Conservation (phyloP, 1,140 invertebrate species). For the Condylostylus longicornis region DNA sequence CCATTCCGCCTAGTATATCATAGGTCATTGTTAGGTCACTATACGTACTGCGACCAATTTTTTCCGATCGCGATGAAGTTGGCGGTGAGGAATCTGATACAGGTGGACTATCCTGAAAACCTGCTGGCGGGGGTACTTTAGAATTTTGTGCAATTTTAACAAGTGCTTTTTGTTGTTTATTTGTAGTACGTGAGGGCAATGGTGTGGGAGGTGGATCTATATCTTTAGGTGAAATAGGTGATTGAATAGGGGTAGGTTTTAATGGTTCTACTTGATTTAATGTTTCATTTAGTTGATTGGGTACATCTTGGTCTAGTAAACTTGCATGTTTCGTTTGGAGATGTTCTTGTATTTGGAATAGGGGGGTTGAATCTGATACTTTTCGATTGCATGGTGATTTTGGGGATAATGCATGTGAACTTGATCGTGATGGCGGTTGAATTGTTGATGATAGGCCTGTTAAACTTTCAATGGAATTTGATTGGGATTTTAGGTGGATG, state of each 20-base stretch:
- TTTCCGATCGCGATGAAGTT: slow-evolving; percentile 40
- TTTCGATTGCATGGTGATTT: slow-evolving; percentile 32
- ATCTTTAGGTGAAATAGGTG: slow-evolving; percentile 30
- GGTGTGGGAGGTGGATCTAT: no score
- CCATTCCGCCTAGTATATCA: slow-evolving; percentile 59
- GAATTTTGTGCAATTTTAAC: slow-evolving; percentile 31
- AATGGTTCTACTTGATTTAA: not conserved
- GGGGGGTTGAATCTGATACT: slow-evolving; percentile 22
- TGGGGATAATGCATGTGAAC: no score
- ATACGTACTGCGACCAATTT: slow-evolving; percentile 29
- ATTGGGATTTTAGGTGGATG: slow-evolving; percentile 25
- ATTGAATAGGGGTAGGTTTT: slow-evolving; percentile 13
- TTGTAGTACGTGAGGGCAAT: no score
- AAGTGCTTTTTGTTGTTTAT: not conserved
- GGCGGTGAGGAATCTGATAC: slow-evolving; percentile 44
- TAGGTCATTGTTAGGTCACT: slow-evolving; percentile 40
- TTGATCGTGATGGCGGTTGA: slow-evolving; percentile 8
- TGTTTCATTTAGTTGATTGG: not conserved
- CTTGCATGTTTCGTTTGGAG: slow-evolving; percentile 10
- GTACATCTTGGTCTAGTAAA: slow-evolving; percentile 1
- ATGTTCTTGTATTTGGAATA: slow-evolving; percentile 16
- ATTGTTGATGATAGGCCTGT: slow-evolving; percentile 15
- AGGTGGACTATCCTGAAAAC: slow-evolving; percentile 51
- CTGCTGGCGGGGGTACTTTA: slow-evolving; percentile 58
- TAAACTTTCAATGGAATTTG: slow-evolving; percentile 15